These are phyloP conservation scores for Haemorhous mexicanus DNA, from an alignment of 2,113 vertebrate genomes.

Conservation along the genomic window DNA sequence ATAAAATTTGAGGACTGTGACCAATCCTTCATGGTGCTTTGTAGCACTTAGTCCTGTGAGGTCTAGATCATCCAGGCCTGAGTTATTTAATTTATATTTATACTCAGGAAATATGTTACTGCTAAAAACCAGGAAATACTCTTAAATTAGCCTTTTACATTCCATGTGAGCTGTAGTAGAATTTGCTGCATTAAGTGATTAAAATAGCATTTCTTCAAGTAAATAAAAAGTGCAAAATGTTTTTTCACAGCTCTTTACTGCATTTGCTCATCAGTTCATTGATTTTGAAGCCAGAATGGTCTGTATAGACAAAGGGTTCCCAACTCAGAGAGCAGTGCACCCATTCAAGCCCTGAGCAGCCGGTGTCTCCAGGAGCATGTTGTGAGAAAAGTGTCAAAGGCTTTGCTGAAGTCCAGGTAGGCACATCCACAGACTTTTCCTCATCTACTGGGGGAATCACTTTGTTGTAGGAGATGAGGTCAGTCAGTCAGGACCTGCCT, in stretches of 20 bases:
- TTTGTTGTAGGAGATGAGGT: neutral
- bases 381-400: neutral
- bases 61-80: neutral
- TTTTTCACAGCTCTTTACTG: neutral
- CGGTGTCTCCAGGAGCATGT: rapidly evolving
- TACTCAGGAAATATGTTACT: neutral
- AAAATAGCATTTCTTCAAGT: neutral
- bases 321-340: neutral
- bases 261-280: neutral
- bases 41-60: neutral
- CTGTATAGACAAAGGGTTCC: neutral
- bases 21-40: neutral
- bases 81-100: neutral
- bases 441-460: neutral
- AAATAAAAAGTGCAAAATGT: neutral
- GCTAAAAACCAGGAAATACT: neutral
- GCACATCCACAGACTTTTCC: neutral
- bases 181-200: neutral
- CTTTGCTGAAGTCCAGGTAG: neutral
- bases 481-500: neutral
- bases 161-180: neutral
- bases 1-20: neutral
- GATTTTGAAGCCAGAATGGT: neutral
- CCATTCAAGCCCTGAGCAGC: neutral
- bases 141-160: neutral